A percentile compares a stretch with the other conserved stretches of the same genome.
Evolutionary conservation across 2,113 vertebrate genomes (phyloP).

Genomic region (Peromyscus californicus): DNA sequence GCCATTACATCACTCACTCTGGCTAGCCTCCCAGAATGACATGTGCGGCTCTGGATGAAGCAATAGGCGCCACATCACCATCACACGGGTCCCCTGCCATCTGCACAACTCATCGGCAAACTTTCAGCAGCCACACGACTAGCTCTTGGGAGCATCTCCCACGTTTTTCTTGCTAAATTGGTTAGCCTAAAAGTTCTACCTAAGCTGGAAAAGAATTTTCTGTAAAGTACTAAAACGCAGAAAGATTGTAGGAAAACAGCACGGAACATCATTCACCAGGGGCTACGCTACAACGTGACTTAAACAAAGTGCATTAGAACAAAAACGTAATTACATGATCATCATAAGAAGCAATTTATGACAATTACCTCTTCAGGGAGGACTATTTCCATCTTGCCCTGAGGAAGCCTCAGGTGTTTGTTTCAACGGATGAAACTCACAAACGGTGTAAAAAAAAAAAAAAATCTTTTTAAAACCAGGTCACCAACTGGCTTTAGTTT

Average conservation of each 20-base stretch:
- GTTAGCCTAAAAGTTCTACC: constrained; percentile 3
- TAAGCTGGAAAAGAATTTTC: constrained; percentile 46
- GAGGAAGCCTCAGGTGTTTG: constrained; percentile 54
- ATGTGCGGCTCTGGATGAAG: constrained; percentile 38
- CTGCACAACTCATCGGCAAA: not conserved
- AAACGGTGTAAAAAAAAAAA: not conserved
- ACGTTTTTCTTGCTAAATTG: not conserved
- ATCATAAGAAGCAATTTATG: constrained; percentile 61
- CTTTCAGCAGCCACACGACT: not conserved
- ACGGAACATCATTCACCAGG: not conserved
- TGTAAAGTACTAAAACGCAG: constrained; percentile 21
- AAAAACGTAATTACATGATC: constrained; percentile 51
- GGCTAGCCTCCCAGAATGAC: constrained; percentile 24
- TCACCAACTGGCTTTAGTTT: not conserved
- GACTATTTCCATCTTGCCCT: constrained; percentile 2
- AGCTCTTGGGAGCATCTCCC: not conserved
- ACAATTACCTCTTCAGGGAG: constrained; percentile 67
- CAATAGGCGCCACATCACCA: not conserved
- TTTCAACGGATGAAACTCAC: constrained; percentile 14
- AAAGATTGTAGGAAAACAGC: constrained; percentile 20
- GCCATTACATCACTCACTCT: constrained; percentile 71
- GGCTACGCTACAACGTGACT: not conserved
- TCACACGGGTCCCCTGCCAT: constrained; percentile 30
- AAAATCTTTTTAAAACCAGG: not conserved
- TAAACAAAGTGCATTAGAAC: constrained; percentile 66